A percentile compares a stretch with the other conserved stretches of the same genome.
phyloP scores from a whole-genome alignment of 1,140 invertebrate genomes.

The Littorina saxatilis region DNA sequence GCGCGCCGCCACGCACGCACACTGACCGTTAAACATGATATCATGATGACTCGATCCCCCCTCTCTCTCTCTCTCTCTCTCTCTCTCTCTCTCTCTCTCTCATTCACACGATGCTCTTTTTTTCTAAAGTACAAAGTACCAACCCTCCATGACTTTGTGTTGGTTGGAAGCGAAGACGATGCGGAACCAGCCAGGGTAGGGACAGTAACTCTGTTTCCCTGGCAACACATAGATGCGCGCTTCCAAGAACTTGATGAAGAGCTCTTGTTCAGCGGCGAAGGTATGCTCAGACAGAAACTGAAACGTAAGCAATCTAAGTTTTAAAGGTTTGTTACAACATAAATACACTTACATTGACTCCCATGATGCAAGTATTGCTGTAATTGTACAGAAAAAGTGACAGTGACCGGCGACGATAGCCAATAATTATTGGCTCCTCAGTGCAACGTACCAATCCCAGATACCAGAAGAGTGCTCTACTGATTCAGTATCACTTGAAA shows the following conservation, averaged over 20 bases:
- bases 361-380: too few species aligned
- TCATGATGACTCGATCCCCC: too few species aligned
- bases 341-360: too few species aligned
- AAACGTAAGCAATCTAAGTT: background rate
- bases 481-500: too few species aligned
- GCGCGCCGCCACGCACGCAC: too few species aligned
- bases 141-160: constrained; percentile 29
- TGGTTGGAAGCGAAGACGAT: constrained; percentile 40
- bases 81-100: background rate
- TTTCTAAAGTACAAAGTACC: background rate
- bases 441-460: too few species aligned
- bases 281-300: constrained; percentile 41
- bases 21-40: background rate
- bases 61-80: background rate
- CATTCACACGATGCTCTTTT: too few species aligned
- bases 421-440: too few species aligned
- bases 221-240: constrained; percentile 38
- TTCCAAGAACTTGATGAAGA: constrained; percentile 37
- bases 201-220: constrained; percentile 34
- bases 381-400: too few species aligned
- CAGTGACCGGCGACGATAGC: too few species aligned
- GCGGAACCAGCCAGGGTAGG: constrained; percentile 39
- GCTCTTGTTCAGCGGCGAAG: constrained; percentile 35
- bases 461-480: too few species aligned
- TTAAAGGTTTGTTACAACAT: too few species aligned